Percentiles rank a stretch among this genome's conserved stretches.
phyloP scores from a whole-genome alignment of 2,113 vertebrate species.

The Ameiurus melas region DNA sequence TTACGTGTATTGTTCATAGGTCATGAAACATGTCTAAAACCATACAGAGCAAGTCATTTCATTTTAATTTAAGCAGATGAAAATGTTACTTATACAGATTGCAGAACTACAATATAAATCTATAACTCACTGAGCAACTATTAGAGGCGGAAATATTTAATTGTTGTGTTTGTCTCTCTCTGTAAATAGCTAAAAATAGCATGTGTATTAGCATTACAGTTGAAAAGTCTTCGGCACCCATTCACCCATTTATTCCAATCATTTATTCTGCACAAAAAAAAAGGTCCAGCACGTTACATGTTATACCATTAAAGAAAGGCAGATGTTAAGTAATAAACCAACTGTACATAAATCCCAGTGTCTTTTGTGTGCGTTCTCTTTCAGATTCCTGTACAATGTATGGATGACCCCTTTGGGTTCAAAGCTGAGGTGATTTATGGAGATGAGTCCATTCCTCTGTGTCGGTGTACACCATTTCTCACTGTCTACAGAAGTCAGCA shows the following conservation, averaged over 20 bases:
- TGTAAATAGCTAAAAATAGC: neutral
- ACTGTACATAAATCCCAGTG: neutral
- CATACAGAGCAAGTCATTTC: neutral
- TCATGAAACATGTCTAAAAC: neutral
- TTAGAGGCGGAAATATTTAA: neutral
- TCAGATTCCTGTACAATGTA: slow-evolving; percentile 35
- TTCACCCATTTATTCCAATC: neutral
- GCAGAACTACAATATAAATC: neutral
- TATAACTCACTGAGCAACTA: neutral
- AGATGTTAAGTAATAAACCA: neutral
- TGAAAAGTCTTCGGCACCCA: neutral
- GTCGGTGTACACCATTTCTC: slow-evolving; percentile 37
- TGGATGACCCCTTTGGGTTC: slow-evolving; percentile 40
- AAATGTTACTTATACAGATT: neutral
- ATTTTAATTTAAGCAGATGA: neutral
- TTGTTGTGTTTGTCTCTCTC: neutral
- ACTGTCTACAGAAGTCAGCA: neutral
- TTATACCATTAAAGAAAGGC: neutral
- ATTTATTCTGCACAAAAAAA: neutral
- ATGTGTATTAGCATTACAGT: neutral
- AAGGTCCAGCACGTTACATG: neutral
- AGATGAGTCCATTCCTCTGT: neutral
- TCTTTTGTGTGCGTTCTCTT: neutral
- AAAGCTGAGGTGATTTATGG: slow-evolving; percentile 28
- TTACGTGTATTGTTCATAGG: neutral